These are phyloP conservation scores for Rattus norvegicus DNA, from an alignment of 2,113 vertebrate genomes.

Conservation along the genomic window GRCr8 NC_086034.1:3971001-3971500, in stretches of 20 bases:
- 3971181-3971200: not conserved
- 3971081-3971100: not conserved
- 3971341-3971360: not conserved
- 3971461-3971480: not conserved
- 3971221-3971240: not conserved
- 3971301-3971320: not conserved
- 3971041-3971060: no score
- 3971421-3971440: not conserved
- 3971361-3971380: not conserved
- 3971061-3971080: not conserved
- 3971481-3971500: not conserved
- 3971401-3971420: not conserved
- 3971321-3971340: slow-evolving; percentile 21
- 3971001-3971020: no score
- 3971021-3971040: no score
- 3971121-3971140: not conserved
- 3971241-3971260: not conserved
- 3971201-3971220: not conserved
- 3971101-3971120: not conserved
- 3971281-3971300: not conserved
- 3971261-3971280: not conserved
- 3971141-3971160: not conserved
- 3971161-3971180: not conserved
- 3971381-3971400: not conserved
- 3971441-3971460: not conserved